Percentiles rank a stretch among this genome's conserved stretches.
Evolutionary conservation across 2,113 vertebrate species (phyloP).

Genomic region (Bettongia penicillata): DNA sequence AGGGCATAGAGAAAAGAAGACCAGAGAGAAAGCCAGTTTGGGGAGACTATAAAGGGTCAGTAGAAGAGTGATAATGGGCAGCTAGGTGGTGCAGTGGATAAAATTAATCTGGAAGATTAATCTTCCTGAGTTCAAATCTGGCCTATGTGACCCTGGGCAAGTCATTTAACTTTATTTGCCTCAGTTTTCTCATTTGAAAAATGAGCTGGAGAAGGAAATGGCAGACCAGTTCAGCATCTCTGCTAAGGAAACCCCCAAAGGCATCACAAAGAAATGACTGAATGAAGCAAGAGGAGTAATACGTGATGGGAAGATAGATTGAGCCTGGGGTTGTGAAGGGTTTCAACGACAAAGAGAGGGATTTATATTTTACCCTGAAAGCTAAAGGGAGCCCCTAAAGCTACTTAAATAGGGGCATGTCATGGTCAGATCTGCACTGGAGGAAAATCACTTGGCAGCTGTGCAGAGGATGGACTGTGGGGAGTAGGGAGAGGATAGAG

Average conservation of each 20-base stretch:
- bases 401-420: neutral
- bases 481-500: neutral
- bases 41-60: neutral
- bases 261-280: too few species aligned
- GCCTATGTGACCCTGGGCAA: neutral
- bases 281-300: neutral
- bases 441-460: neutral
- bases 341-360: neutral
- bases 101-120: neutral
- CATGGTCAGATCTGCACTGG: neutral
- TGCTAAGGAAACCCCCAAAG: too few species aligned
- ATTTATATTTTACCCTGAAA: neutral
- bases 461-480: neutral
- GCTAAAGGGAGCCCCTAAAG: neutral
- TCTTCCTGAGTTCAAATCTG: neutral
- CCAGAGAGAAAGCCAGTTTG: neutral
- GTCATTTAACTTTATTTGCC: neutral
- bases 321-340: neutral
- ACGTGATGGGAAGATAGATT: neutral
- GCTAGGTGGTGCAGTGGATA: neutral
- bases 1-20: too few species aligned
- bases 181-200: neutral
- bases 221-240: too few species aligned
- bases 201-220: neutral
- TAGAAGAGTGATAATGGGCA: neutral